Conservation (phyloP, 2,113 vertebrate genomes). For the Apteryx mantelli region DNA sequence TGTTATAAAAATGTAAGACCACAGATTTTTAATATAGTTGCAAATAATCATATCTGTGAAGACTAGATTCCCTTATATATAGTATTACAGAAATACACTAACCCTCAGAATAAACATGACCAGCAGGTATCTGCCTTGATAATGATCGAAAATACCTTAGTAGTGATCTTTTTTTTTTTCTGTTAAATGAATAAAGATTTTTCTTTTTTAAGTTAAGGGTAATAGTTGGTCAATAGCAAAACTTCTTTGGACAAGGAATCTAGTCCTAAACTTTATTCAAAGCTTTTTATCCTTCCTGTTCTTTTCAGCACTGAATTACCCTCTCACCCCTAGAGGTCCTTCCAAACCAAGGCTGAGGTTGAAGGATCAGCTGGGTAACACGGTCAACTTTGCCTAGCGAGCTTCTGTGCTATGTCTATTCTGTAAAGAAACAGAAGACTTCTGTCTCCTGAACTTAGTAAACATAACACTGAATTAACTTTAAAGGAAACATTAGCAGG, state of each 20-base stretch:
- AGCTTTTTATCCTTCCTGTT: neutral
- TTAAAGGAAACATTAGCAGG: neutral
- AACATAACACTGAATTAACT: neutral
- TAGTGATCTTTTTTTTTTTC: neutral
- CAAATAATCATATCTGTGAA: neutral
- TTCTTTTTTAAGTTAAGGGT: neutral
- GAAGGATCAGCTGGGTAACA: neutral
- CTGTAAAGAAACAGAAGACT: neutral
- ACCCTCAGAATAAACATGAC: neutral
- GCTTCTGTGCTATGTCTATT: neutral
- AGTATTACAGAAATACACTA: neutral
- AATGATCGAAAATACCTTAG: neutral
- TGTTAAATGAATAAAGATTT: neutral
- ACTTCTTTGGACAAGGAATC: neutral
- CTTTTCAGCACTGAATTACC: neutral
- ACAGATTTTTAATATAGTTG: neutral
- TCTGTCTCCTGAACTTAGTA: neutral
- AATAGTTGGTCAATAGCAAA: neutral
- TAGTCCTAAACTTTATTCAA: neutral
- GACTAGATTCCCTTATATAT: neutral
- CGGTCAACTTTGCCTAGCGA: neutral
- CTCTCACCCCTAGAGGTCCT: constrained; percentile 52
- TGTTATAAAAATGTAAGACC: neutral
- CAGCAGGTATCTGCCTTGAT: neutral
- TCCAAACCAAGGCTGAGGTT: constrained; percentile 4